Base-by-base conservation (phyloP, 2,888 invertebrate species). In the Heliconius ethilla region DNA sequence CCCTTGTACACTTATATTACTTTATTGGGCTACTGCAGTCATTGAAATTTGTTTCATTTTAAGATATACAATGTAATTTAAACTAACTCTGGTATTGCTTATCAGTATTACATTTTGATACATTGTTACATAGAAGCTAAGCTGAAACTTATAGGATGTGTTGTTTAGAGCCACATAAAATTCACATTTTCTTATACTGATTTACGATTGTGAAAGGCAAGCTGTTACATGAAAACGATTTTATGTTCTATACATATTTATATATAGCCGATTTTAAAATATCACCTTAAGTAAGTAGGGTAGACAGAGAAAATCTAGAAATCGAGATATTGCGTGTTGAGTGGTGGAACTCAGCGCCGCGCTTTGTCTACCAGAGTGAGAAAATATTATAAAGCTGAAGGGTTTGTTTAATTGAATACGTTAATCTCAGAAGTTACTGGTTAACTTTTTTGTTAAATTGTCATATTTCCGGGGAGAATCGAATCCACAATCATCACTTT, bases 131-230 rank as follows among this genome's bases (percentile, higher is more conserved):
- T 59, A 59, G 3, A 59, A 13, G n/a, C n/a, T 59, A 59, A 59
- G 72, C 59, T 72, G 33, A 33, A 72, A 59, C 3, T 25, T 59
- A 72, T 59, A 37, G 45, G 33, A 72, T 40, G 29, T 70, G 29
- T 33, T 55, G 70, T 70, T 70, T 70, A 70, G 18, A 33, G 55
- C 55, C 51, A 70, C 70, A 70, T 70, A 70, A 70, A 70, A 29
- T 55, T 63, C 63, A 6, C 63, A 63, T 63, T 63, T 62, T 37
- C 37, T 67, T 37, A 67, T 37, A 67, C 67, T n/a, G 37, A 67
- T 67, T 67, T 67, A 37, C 67, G 69, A 37, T 69, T 69, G 40
- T 18, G 51, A 51, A 51, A 62, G 62, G 4, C 11, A 13, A 25
- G 25, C 13, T 37, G 66, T 67, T 25, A 40, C 37, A 4, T 27